phyloP scores from a whole-genome alignment of 35 echinoderm and acorn worm genomes.

The Patiria miniata region DNA sequence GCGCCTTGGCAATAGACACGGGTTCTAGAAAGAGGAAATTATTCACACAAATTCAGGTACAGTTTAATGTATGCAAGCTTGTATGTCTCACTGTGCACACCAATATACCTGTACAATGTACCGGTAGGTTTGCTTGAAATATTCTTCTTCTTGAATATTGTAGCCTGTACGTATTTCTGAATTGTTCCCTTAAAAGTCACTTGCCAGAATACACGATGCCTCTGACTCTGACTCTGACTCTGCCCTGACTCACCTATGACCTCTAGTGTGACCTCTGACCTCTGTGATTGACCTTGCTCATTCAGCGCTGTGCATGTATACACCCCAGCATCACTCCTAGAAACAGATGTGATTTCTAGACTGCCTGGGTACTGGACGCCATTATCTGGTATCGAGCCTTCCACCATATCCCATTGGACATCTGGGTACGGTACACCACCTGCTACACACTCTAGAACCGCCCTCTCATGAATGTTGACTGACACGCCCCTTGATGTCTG shows the following conservation, averaged over 20 bases:
- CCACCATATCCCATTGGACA: slow-evolving; percentile 68
- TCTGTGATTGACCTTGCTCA: neutral
- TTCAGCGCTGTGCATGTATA: slow-evolving; percentile 72
- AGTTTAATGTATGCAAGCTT: too few species aligned
- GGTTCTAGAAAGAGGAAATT: slow-evolving; percentile 49
- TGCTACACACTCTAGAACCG: slow-evolving; percentile 73
- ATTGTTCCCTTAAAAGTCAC: too few species aligned
- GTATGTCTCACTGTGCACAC: neutral
- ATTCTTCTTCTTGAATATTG: neutral
- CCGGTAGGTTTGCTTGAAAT: neutral
- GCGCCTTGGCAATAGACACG: slow-evolving; percentile 59
- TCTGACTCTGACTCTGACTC: too few species aligned
- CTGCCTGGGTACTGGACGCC: slow-evolving; percentile 40
- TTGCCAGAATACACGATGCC: too few species aligned
- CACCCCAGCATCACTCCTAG: slow-evolving; percentile 42
- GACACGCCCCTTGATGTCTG: slow-evolving; percentile 34
- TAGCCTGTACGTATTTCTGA: too few species aligned
- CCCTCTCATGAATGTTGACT: slow-evolving; percentile 43
- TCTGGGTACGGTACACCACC: slow-evolving; percentile 38
- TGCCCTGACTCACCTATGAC: slow-evolving; percentile 79
- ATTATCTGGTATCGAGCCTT: slow-evolving; percentile 30
- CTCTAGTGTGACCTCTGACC: slow-evolving; percentile 49
- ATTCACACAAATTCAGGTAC: slow-evolving; percentile 1
- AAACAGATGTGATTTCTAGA: slow-evolving; percentile 43
- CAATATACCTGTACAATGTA: neutral